phyloP scores from a whole-genome alignment of 2,888 invertebrate genomes.

The Oscheius sp. region DNA sequence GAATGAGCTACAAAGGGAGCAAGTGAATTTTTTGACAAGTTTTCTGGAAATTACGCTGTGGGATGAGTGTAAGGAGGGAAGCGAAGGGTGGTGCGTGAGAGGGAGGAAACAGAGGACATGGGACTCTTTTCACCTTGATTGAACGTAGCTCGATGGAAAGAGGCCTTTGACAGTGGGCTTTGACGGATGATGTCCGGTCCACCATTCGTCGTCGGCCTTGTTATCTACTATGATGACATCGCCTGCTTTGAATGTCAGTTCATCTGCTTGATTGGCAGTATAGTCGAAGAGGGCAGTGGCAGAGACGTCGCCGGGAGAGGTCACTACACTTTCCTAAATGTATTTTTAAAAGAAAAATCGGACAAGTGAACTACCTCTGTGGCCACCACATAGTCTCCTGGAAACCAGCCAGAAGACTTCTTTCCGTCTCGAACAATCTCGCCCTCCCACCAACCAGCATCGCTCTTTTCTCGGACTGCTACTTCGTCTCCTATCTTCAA shows the following conservation, averaged over 20 bases:
- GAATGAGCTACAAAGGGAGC: conserved; percentile 12
- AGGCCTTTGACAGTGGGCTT: conserved; percentile 47
- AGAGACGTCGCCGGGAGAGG: conserved; percentile 23
- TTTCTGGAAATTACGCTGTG: conserved; percentile 7
- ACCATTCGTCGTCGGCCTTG: conserved; percentile 66
- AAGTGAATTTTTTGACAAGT: conserved; percentile 25
- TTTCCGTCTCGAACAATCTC: conserved; percentile 80
- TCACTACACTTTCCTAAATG: conserved; percentile 28
- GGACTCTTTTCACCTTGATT: conserved; percentile 46
- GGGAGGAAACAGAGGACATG: conserved; percentile 9
- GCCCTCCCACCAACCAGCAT: conserved; percentile 99
- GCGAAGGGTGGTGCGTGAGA: conserved; percentile 28
- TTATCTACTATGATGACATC: conserved; percentile 46
- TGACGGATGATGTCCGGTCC: conserved; percentile 61
- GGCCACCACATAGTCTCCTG: conserved; percentile 92
- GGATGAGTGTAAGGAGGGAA: conserved; percentile 11
- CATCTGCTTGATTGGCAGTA: conserved; percentile 64
- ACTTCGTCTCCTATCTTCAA: conserved; percentile 87
- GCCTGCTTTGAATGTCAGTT: conserved; percentile 64
- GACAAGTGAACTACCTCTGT: conserved; percentile 59
- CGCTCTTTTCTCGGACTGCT: conserved; percentile 88
- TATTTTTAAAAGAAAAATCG: not conserved
- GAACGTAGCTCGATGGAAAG: conserved; percentile 72
- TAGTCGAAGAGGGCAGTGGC: conserved; percentile 70
- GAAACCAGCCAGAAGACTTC: conserved; percentile 97